Evolutionary conservation across 2,888 invertebrate species (phyloP).

Genomic region (Dasysyrphus tricinctus): DNA sequence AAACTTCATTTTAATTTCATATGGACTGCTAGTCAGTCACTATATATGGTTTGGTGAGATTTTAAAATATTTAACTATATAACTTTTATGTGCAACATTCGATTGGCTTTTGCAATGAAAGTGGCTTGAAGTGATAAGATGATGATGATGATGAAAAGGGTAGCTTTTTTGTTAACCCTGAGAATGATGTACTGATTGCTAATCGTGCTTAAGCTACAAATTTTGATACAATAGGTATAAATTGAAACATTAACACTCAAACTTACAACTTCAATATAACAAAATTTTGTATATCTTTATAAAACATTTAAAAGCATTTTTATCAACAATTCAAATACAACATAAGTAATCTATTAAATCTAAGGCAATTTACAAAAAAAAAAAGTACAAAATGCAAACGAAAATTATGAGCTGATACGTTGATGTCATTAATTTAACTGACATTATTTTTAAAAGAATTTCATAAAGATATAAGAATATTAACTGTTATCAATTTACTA

Average conservation of each 20-base stretch:
- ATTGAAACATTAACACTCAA: slow-evolving; percentile 36
- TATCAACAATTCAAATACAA: neutral
- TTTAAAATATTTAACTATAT: slow-evolving; percentile 36
- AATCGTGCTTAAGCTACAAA: slow-evolving; percentile 40
- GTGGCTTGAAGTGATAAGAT: slow-evolving; percentile 26
- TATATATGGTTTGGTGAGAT: slow-evolving; percentile 46
- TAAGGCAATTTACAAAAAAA: neutral
- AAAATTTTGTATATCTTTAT: neutral
- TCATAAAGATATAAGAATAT: too few relatives aligned
- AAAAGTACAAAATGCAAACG: neutral
- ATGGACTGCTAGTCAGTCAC: slow-evolving; percentile 60
- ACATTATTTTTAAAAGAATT: too few relatives aligned
- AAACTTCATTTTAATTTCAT: slow-evolving; percentile 20
- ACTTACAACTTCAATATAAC: slow-evolving; percentile 32
- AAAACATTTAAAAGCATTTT: slow-evolving; percentile 31
- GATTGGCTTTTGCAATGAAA: slow-evolving; percentile 42
- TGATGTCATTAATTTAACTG: too few relatives aligned
- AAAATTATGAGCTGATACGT: neutral
- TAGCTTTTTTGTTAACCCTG: slow-evolving; percentile 15
- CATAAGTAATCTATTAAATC: neutral
- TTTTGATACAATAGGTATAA: slow-evolving; percentile 18
- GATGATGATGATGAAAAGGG: slow-evolving; percentile 35
- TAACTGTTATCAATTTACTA: too few relatives aligned
- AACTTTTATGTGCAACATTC: slow-evolving; percentile 65
- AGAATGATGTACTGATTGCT: slow-evolving; percentile 56